Conservation (phyloP, 2,113 vertebrate species). For the Uria aalge region DNA sequence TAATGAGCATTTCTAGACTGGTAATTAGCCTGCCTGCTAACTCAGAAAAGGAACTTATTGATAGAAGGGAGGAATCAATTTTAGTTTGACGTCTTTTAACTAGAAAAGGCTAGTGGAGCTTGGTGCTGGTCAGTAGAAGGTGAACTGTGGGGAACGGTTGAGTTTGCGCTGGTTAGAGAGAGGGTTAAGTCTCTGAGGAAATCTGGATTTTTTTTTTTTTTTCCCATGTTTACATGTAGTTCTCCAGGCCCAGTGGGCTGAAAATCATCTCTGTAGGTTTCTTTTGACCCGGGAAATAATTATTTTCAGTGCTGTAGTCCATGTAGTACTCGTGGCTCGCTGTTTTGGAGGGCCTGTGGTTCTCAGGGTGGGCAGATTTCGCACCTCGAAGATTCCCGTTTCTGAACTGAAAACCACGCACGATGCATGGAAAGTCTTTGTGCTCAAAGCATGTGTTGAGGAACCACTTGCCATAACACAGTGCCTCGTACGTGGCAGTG, state of each 20-base stretch:
- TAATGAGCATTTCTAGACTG: neutral
- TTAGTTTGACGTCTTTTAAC: neutral
- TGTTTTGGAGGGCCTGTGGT: neutral
- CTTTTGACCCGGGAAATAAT: neutral
- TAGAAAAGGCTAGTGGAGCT: neutral
- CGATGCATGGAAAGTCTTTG: neutral
- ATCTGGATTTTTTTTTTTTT: neutral
- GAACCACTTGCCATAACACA: neutral
- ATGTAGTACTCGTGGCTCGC: neutral
- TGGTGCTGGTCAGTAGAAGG: neutral
- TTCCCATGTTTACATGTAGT: neutral
- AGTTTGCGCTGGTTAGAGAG: neutral
- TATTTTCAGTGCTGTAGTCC: neutral
- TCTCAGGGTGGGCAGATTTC: neutral
- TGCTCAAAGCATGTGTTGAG: neutral
- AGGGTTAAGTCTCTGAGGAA: neutral
- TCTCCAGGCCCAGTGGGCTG: neutral
- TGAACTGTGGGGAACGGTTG: neutral
- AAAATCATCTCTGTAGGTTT: neutral
- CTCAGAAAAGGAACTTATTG: neutral
- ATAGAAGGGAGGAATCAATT: neutral
- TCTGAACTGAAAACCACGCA: neutral
- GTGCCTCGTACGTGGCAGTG: neutral
- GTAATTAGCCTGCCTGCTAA: neutral
- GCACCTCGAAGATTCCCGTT: neutral